Evolutionary conservation across 2,888 invertebrate genomes (phyloP).

Genomic region (Pseudoips prasinana): DNA sequence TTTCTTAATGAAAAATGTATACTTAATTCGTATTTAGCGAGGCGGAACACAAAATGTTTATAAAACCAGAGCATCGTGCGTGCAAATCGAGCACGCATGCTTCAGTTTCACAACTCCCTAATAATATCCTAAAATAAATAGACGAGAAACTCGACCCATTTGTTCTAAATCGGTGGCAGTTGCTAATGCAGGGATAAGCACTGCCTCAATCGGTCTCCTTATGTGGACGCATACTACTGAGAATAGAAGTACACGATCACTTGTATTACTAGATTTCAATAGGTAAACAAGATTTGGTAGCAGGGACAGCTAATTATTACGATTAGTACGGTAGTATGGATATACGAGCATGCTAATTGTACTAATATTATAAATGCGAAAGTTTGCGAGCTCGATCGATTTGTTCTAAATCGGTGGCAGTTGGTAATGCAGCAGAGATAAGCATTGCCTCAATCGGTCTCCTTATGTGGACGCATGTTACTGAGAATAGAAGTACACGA

Average conservation of each 20-base stretch:
- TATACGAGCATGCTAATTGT: too few relatives aligned
- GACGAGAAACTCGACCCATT: constrained; percentile 35
- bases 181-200: constrained; percentile 15
- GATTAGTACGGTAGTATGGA: too few relatives aligned
- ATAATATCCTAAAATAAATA: constrained; percentile 47
- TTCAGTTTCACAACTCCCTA: constrained; percentile 47
- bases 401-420: constrained; percentile 31
- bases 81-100: constrained; percentile 34
- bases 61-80: constrained; percentile 39
- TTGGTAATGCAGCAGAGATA: constrained; percentile 15
- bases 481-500: too few relatives aligned
- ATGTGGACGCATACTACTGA: constrained; percentile 2
- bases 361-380: constrained; percentile 47
- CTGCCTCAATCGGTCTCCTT: constrained; percentile 8
- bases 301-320: too few relatives aligned
- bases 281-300: too few relatives aligned
- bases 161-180: constrained; percentile 31
- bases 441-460: constrained; percentile 7
- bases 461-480: constrained; percentile 6
- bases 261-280: too few relatives aligned
- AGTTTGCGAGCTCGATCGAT: constrained; percentile 35
- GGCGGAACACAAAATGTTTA: constrained; percentile 37
- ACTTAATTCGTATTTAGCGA: constrained; percentile 27
- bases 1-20: constrained; percentile 12
- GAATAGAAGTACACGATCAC: too few relatives aligned